Evolutionary conservation across 2,888 invertebrate species (phyloP), one percentile per base, ranked within the genome.

Genomic region (Andricus quercusramuli): DNA sequence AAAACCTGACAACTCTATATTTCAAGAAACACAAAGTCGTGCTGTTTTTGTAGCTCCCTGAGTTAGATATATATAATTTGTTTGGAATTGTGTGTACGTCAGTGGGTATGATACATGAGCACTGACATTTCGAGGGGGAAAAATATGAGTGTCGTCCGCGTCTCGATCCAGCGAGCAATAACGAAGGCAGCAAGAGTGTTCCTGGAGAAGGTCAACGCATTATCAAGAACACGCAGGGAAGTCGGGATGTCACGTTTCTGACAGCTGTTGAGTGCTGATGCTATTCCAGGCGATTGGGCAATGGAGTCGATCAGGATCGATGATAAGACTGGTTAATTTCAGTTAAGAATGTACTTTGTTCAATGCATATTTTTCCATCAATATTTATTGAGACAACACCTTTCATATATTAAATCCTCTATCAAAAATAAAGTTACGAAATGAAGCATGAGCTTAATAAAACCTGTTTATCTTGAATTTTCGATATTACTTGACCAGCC

Each of bases 131-230:
- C 44, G 44, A 44, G 44, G 13, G 44, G 44, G 3, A 11, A 44
- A 44, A 44, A 44, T 44, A 44, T 44, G 44, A 44, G 44, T 44
- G 44, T 44, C 44, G 44, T 44, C 44, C 3, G 44, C 13, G 44
- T 44, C 44, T 44, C 44, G 44, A 44, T 1, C 15, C 44, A 44
- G 15, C 44, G 44, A 44, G 44, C 44, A 44, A 44, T 15, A 44
- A 44, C 44, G 44, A 44, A 15, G 44, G 15, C 44, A 44, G 44
- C 44, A 44, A 44, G 25, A 70, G 78, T 78, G 32, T 68, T 64
- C 64, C 37, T 15, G 70, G 29, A 65, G 70, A 80, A 80, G 80
- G 70, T 80, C 78, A 78, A 80, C 29, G 80, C 56, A 51, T 80
- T 41, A 68, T 44, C 22, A 2, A 67, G 9, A 41, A 41, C 13